phyloP scores from a whole-genome alignment of 2,113 vertebrate genomes.

The Hiodon alosoides region DNA sequence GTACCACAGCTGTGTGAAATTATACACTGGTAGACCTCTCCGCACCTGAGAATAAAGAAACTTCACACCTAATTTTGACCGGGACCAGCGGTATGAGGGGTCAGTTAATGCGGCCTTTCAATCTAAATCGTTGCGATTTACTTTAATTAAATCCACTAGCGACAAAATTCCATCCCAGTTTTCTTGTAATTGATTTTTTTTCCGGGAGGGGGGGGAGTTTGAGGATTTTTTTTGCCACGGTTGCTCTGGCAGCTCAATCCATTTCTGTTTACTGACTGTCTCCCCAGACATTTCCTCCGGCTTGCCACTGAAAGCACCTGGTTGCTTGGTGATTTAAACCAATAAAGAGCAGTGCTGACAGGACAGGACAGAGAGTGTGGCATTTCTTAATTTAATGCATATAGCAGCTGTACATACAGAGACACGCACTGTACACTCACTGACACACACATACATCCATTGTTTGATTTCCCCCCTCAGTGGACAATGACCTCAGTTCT shows the following conservation, averaged over 20 bases:
- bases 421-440: background rate
- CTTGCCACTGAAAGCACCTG: background rate
- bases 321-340: background rate
- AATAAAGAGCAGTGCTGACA: background rate
- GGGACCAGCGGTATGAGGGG: background rate
- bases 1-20: too few species aligned
- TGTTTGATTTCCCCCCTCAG: background rate
- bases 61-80: background rate
- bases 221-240: background rate
- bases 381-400: background rate
- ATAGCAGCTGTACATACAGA: constrained; percentile 1
- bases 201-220: too few species aligned
- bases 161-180: background rate
- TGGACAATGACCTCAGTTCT: constrained; percentile 9
- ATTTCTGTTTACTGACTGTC: background rate
- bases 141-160: background rate
- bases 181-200: background rate
- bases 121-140: background rate
- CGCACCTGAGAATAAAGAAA: background rate
- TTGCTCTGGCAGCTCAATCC: too few species aligned
- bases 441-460: background rate
- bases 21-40: background rate
- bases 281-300: background rate
- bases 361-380: background rate
- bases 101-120: background rate